phyloP scores from a whole-genome alignment of 37 sponge, comb jelly and placozoan genomes.

The Hormiphora californensis region DNA sequence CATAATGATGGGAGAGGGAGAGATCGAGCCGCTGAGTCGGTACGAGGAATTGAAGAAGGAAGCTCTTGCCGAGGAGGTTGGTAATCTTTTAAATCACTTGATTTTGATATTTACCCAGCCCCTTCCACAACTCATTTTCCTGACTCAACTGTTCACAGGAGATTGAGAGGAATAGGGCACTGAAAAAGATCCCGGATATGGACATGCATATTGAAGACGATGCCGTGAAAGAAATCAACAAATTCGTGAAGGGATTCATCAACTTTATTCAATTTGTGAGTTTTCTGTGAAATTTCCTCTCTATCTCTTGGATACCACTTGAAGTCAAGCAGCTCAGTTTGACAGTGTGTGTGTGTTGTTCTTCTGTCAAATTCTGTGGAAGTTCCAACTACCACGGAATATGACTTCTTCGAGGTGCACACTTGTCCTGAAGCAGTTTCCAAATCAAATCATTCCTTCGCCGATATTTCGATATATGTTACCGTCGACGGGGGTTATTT shows the following conservation, averaged over 20 bases:
- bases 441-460: too few species aligned
- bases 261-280: conserved; percentile 39
- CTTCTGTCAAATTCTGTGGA: too few species aligned
- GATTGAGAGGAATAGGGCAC: neutral
- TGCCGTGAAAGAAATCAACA: conserved; percentile 44
- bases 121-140: neutral
- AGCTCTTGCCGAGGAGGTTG: conserved; percentile 13
- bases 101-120: neutral
- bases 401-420: too few species aligned
- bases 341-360: too few species aligned
- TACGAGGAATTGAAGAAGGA: conserved; percentile 10
- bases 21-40: conserved; percentile 14
- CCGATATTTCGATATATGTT: too few species aligned
- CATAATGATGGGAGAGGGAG: conserved; percentile 46
- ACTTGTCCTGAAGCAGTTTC: too few species aligned
- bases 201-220: conserved; percentile 43
- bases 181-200: conserved; percentile 44
- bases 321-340: too few species aligned
- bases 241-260: conserved; percentile 46
- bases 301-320: too few species aligned
- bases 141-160: neutral
- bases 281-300: neutral
- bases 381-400: too few species aligned
- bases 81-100: neutral
- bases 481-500: too few species aligned